Evolutionary conservation across 2,113 vertebrate species (phyloP).

Genomic region (Athene noctua): DNA sequence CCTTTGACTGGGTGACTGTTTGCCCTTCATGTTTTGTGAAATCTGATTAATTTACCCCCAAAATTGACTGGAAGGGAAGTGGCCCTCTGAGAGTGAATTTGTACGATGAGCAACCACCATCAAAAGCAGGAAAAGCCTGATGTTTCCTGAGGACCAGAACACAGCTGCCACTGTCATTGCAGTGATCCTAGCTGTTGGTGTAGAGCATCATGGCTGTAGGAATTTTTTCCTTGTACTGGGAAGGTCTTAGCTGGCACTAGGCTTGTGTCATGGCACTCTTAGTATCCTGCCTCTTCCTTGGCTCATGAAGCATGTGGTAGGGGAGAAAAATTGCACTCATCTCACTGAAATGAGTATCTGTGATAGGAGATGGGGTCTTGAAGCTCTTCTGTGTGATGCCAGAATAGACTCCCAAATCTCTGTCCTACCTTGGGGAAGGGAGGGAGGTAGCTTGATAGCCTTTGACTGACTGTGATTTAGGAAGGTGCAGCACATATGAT

Average conservation of each 20-base stretch:
- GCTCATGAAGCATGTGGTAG: not conserved
- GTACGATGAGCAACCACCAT: not conserved
- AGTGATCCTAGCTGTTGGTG: not conserved
- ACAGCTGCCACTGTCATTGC: not conserved
- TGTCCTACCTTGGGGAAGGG: not conserved
- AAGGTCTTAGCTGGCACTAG: not conserved
- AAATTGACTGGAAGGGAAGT: not conserved
- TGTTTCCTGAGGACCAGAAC: not conserved
- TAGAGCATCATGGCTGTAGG: not conserved
- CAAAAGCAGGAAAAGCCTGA: not conserved
- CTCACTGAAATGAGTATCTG: not conserved
- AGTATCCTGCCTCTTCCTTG: not conserved
- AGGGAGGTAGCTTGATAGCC: not conserved
- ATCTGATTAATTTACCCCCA: not conserved
- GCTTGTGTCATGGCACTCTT: not conserved
- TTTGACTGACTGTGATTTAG: not conserved
- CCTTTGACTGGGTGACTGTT: not conserved
- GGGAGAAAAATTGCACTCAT: accelerated
- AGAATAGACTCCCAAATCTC: not conserved
- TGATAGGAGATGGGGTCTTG: not conserved
- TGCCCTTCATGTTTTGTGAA: not conserved
- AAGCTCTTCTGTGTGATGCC: not conserved
- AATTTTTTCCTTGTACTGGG: not conserved
- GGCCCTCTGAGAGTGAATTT: not conserved
- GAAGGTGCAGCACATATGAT: not conserved